A percentile compares a stretch with the other conserved stretches of the same genome.
Conservation (phyloP, 2,888 invertebrate species). For the Hirtodrosophila cameraria region DNA sequence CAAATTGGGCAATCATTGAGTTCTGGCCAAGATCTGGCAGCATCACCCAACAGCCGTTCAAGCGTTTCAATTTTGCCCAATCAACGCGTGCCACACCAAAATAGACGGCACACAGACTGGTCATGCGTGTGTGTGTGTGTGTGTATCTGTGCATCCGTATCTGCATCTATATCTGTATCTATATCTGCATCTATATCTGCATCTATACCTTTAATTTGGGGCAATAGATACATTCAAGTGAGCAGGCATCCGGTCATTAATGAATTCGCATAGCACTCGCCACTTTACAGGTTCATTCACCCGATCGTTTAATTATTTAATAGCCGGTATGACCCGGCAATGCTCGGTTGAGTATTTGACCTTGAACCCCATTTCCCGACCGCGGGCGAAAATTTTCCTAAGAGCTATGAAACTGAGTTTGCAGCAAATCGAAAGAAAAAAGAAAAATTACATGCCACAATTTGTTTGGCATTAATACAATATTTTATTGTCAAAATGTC, state of each 20-base stretch:
- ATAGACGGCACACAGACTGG: constrained; percentile 29
- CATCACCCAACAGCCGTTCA: background rate
- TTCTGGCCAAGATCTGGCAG: background rate
- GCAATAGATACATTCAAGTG: constrained; percentile 21
- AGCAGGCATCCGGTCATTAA: constrained; percentile 20
- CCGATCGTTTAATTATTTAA: constrained; percentile 2
- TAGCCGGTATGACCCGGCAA: too few relatives aligned
- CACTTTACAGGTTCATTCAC: constrained; percentile 43
- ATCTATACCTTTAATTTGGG: constrained; percentile 18
- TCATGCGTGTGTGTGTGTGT: too few relatives aligned
- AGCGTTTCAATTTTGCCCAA: constrained; percentile 13
- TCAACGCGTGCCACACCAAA: constrained; percentile 34
- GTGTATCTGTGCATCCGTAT: background rate
- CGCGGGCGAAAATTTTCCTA: too few relatives aligned
- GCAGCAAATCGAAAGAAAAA: too few relatives aligned
- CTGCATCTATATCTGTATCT: background rate
- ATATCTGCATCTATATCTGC: constrained; percentile 3
- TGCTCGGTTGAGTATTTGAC: too few relatives aligned
- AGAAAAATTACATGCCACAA: too few relatives aligned
- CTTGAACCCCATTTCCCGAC: too few relatives aligned
- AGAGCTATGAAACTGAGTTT: too few relatives aligned
- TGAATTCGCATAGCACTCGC: constrained; percentile 5
- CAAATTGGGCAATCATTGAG: background rate
- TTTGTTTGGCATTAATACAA: too few relatives aligned
- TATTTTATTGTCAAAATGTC: too few relatives aligned